Evolutionary conservation across 2,113 vertebrate species (phyloP).

Genomic region (Tachysurus vachellii): DNA sequence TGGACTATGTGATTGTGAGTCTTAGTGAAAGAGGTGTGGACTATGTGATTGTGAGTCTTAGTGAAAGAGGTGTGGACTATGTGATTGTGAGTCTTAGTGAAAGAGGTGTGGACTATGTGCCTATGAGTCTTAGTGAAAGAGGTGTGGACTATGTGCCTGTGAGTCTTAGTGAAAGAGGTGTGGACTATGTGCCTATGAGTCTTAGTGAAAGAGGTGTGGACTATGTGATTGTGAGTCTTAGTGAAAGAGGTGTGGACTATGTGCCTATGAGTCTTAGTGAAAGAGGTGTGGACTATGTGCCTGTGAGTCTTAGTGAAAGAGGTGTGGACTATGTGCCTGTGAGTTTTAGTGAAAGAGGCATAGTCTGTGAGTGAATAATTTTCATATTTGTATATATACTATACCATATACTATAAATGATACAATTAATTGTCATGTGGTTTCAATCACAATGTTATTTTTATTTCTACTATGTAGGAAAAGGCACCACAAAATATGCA

Average conservation of each 20-base stretch:
- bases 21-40: neutral
- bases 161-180: neutral
- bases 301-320: too few species aligned
- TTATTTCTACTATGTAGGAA: conserved; percentile 68
- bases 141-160: neutral
- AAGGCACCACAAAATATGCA: conserved; percentile 77
- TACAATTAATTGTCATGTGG: neutral
- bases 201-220: neutral
- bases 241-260: neutral
- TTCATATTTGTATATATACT: too few species aligned
- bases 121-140: neutral
- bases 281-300: neutral
- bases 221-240: neutral
- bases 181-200: neutral
- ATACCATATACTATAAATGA: neutral
- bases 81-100: neutral
- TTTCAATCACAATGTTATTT: neutral
- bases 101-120: neutral
- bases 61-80: neutral
- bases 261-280: too few species aligned
- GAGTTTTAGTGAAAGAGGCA: neutral
- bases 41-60: neutral
- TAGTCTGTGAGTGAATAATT: neutral
- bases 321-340: too few species aligned
- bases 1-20: neutral